Evolutionary conservation across 92 coral and sea anemone species (phyloP).

Genomic region (Bergia puertoricense): DNA sequence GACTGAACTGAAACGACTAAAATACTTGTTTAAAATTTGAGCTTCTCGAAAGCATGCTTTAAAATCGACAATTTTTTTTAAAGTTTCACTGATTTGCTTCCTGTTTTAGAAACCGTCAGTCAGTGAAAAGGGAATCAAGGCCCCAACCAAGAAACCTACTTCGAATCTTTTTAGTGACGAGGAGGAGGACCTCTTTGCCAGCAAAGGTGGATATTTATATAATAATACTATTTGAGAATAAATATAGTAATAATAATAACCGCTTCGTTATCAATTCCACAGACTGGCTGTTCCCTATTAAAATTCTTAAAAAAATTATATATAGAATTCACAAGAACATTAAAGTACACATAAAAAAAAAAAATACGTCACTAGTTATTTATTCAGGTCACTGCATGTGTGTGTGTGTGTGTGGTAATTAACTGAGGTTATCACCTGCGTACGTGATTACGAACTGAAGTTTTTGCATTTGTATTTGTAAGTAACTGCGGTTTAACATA

Average conservation of each 20-base stretch:
- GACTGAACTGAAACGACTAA: not conserved
- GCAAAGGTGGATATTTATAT: conserved; percentile 9
- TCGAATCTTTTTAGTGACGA: conserved; percentile 80
- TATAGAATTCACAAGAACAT: too few relatives aligned
- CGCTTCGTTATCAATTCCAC: too few relatives aligned
- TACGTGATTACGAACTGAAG: not conserved
- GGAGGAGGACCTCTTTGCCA: conserved; percentile 74
- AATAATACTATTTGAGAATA: not conserved
- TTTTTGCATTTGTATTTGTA: too few relatives aligned
- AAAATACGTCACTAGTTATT: too few relatives aligned
- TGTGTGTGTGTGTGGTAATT: too few relatives aligned
- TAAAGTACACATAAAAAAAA: too few relatives aligned
- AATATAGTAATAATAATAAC: too few relatives aligned
- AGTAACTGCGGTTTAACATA: too few relatives aligned
- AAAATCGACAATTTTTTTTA: not conserved
- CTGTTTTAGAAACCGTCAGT: conserved; percentile 27
- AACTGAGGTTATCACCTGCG: not conserved
- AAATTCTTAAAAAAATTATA: too few relatives aligned
- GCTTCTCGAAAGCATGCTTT: not conserved
- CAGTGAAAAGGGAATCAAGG: conserved; percentile 39
- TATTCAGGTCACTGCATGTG: too few relatives aligned
- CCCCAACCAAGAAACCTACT: conserved; percentile 40
- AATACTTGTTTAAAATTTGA: not conserved
- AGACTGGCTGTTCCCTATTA: too few relatives aligned
- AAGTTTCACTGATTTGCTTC: not conserved